phyloP scores from a whole-genome alignment of 2,888 invertebrate species.

The Pardosa pseudoannulata region DNA sequence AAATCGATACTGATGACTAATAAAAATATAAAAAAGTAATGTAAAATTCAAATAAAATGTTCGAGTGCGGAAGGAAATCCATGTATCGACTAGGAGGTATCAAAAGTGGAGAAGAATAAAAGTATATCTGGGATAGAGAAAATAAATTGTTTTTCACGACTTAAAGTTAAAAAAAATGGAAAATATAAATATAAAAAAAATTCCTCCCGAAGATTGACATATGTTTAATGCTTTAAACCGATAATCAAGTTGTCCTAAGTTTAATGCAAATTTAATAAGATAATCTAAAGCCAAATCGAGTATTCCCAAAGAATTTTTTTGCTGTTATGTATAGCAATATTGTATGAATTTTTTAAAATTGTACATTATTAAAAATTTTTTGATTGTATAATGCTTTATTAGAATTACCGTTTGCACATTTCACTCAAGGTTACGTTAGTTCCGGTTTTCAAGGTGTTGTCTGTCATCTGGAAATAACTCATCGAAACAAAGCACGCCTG shows the following conservation, averaged over 20 bases:
- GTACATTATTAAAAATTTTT: too few relatives aligned
- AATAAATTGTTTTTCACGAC: conserved; percentile 7
- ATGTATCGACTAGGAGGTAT: background rate
- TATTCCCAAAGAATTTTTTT: too few relatives aligned
- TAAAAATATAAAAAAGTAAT: conserved; percentile 7
- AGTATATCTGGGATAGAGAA: background rate
- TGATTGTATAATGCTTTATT: too few relatives aligned
- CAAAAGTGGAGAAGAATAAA: background rate
- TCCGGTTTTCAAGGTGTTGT: too few relatives aligned
- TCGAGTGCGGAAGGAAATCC: conserved; percentile 4
- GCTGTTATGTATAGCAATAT: too few relatives aligned
- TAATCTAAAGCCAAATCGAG: too few relatives aligned
- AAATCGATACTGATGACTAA: conserved; percentile 15
- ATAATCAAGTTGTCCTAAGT: background rate
- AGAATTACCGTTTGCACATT: too few relatives aligned
- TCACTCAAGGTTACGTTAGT: too few relatives aligned
- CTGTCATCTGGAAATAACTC: too few relatives aligned
- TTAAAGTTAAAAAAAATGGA: background rate
- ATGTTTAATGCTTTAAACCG: background rate
- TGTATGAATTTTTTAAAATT: too few relatives aligned
- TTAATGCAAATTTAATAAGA: too few relatives aligned
- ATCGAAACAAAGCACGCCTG: too few relatives aligned
- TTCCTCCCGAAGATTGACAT: background rate
- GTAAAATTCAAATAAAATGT: conserved; percentile 1
- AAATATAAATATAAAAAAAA: background rate